A percentile compares a stretch with the other conserved stretches of the same genome.
Evolutionary conservation across 2,797 vertebrate species (phyloP).

Genomic region (Poecilia wingei): DNA sequence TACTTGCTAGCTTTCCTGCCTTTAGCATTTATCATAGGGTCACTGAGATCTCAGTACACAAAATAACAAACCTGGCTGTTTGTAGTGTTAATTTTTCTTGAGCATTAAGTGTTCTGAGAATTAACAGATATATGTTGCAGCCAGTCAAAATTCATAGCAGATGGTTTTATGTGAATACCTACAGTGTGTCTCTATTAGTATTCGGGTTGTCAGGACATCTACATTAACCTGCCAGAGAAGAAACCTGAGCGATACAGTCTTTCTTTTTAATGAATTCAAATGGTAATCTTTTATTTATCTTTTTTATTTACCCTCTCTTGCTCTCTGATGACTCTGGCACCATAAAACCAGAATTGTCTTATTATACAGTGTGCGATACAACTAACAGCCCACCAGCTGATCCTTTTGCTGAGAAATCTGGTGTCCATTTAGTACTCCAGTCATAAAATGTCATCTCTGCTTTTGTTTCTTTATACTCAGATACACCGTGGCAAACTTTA

Average conservation of each 20-base stretch:
- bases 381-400: conserved; percentile 5
- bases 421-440: neutral
- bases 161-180: neutral
- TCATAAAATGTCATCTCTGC: conserved; percentile 3
- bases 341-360: neutral
- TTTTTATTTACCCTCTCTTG: neutral
- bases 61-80: neutral
- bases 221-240: neutral
- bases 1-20: neutral
- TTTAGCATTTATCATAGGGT: neutral
- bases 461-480: conserved; percentile 9
- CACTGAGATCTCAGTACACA: neutral
- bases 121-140: neutral
- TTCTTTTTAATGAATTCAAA: neutral
- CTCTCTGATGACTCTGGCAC: neutral
- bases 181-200: neutral
- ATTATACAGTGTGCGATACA: conserved; percentile 5
- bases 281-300: neutral
- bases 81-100: neutral
- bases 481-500: conserved; percentile 6
- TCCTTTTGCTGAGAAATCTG: conserved; percentile 2
- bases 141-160: neutral
- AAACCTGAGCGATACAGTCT: neutral
- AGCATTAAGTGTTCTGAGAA: neutral
- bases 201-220: neutral